Evolutionary conservation across 2,113 vertebrate genomes (phyloP), one percentile per base, ranked within the genome.

Genomic region (Sinocyclocheilus grahami): DNA sequence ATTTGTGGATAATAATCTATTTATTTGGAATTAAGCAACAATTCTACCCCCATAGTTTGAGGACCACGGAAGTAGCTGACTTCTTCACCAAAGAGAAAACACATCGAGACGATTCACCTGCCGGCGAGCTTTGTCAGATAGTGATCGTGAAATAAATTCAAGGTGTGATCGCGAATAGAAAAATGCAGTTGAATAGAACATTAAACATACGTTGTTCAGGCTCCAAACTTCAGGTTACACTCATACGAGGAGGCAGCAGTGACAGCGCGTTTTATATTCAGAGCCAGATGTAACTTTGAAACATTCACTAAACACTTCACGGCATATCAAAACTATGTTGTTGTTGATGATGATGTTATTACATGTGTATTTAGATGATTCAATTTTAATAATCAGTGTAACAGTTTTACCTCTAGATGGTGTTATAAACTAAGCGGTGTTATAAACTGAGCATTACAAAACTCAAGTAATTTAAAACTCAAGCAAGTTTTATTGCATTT

Each of bases 341-440:
- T 51, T 13, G 39, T 42, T 42, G 37, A 5, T 39, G 37, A 5
- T 39, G 48, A 11, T 48, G 10, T 37, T 4, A 37, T 37, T 37
- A 37, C 37, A 37, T 48, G 3, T 48, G 3, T 48, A 48, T 48
- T 48, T 12, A 48, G 48, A 48, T 12, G 12, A 48, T 48, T 62
- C 9, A 22, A 3, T 62, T 62, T 62, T n/a, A n/a, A n/a, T n/a
- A n/a, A n/a, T 22, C 18, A 51, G 24, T 20, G 1, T 39, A 37
- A 48, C 42, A 18, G 55, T 4, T 69, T 18, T 20, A 42, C 71
- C 89, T 8, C 63, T 79, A 37, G 86, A 82, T 89, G 88, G 76
- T 55, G 74, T 37, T 89, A 60, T 78, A 62, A 33, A 27, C 60
- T 78, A 83, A 84, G n/a, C 7, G 2, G 30, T 33, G 30, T 33